phyloP scores from a whole-genome alignment of 2,888 invertebrate genomes.

The Caprella mutica region DNA sequence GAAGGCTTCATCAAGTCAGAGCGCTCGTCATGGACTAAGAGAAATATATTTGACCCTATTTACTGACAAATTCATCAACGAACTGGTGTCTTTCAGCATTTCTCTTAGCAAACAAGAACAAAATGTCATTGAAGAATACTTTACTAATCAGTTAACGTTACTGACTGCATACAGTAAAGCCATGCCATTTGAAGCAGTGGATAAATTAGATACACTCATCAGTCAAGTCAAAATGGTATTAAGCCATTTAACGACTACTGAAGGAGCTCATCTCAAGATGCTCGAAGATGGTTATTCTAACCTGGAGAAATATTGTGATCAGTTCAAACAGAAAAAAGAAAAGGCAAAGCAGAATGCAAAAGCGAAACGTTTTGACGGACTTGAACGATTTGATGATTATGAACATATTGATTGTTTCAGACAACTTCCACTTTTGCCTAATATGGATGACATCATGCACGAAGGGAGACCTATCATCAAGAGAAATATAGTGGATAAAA shows the following conservation, averaged over 20 bases:
- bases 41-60: conserved; percentile 14
- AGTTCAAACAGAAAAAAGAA: neutral
- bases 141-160: conserved; percentile 1
- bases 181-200: conserved; percentile 2
- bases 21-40: conserved; percentile 10
- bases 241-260: no score
- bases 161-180: conserved; percentile 5
- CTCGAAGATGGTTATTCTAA: neutral
- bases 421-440: conserved; percentile 39
- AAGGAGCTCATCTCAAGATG: no score
- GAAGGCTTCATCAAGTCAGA: neutral
- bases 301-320: neutral
- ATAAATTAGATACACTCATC: conserved; percentile 2
- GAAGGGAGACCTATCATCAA: conserved; percentile 43
- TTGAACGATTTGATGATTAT: neutral
- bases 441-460: conserved; percentile 38
- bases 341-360: neutral
- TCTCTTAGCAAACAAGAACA: conserved; percentile 3
- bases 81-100: neutral
- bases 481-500: conserved; percentile 51
- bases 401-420: conserved; percentile 44
- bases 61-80: conserved; percentile 9
- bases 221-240: neutral
- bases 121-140: neutral
- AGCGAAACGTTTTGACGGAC: neutral